Evolutionary conservation across 2,113 vertebrate genomes (phyloP).

Genomic region (Cyprinodon brontotheroides): DNA sequence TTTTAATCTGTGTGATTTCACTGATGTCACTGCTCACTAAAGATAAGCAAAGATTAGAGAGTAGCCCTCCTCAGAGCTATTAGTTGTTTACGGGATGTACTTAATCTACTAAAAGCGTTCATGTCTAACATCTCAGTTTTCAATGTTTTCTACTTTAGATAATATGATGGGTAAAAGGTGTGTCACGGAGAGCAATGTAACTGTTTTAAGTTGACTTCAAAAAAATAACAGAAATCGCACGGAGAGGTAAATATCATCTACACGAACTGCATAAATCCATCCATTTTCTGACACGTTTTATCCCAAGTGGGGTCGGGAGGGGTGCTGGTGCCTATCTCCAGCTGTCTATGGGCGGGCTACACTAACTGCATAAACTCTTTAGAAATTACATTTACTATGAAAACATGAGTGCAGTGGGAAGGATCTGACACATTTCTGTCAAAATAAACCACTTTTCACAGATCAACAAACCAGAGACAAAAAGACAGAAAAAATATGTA

Average conservation of each 20-base stretch:
- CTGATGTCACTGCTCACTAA: constrained; percentile 39
- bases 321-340: no score
- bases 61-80: constrained; percentile 46
- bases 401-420: not conserved
- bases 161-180: not conserved
- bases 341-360: no score
- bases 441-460: not conserved
- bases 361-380: not conserved
- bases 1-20: constrained; percentile 13
- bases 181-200: not conserved
- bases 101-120: constrained; percentile 6
- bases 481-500: not conserved
- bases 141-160: not conserved
- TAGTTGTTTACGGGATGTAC: constrained; percentile 27
- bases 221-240: not conserved
- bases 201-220: not conserved
- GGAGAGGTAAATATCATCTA: not conserved
- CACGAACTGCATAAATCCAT: not conserved
- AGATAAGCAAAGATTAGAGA: constrained; percentile 55
- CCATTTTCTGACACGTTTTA: no score
- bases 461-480: not conserved
- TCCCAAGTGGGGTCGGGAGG: no score
- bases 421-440: not conserved
- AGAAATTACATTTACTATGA: not conserved
- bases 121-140: not conserved